Conservation (phyloP, 2,797 vertebrate species). For the Enteromius anoplus region DNA sequence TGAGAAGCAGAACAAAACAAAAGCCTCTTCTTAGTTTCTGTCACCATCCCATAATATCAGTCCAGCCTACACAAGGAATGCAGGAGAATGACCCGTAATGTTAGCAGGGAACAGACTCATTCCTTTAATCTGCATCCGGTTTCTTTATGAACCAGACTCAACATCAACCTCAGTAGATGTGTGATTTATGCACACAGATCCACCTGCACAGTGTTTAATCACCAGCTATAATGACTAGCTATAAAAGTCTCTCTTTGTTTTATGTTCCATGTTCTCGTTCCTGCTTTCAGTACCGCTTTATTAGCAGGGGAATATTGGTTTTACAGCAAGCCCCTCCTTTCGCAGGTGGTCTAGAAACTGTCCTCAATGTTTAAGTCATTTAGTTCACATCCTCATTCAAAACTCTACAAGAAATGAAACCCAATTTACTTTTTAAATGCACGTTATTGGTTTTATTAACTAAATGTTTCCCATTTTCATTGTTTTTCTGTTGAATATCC, state of each 20-base stretch:
- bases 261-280: slow-evolving; percentile 26
- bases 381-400: not conserved
- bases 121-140: slow-evolving; percentile 37
- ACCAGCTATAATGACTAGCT: slow-evolving; percentile 50
- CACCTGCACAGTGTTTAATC: slow-evolving; percentile 49
- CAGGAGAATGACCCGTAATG: slow-evolving; percentile 39
- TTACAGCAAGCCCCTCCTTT: slow-evolving; percentile 20
- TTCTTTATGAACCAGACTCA: slow-evolving; percentile 39
- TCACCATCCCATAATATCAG: slow-evolving; percentile 48
- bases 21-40: slow-evolving; percentile 45
- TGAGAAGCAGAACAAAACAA: slow-evolving; percentile 33
- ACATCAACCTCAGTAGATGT: slow-evolving; percentile 39
- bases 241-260: slow-evolving; percentile 40
- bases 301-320: slow-evolving; percentile 40
- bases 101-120: slow-evolving; percentile 37
- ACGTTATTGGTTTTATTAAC: not conserved
- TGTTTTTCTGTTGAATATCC: not conserved
- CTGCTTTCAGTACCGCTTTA: slow-evolving; percentile 47
- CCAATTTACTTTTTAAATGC: not conserved
- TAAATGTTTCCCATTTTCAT: not conserved
- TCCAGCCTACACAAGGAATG: slow-evolving; percentile 50
- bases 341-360: slow-evolving; percentile 31
- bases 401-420: not conserved
- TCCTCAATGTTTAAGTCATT: not conserved
- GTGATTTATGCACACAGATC: slow-evolving; percentile 30